Conservation (phyloP, 2,113 vertebrate species). For the Hypomesus transpacificus region DNA sequence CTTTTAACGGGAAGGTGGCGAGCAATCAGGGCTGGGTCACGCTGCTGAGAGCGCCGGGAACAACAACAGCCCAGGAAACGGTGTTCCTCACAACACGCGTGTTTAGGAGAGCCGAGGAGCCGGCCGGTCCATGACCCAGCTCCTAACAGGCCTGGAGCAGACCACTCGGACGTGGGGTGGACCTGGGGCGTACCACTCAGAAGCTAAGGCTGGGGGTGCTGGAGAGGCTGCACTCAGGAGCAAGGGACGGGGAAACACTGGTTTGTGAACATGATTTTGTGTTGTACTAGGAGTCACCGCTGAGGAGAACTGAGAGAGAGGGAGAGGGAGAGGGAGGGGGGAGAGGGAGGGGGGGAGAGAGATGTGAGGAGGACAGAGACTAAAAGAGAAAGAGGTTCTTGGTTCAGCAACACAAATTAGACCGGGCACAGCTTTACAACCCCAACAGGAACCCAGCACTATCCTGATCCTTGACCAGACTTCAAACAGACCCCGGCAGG, state of each 20-base stretch:
- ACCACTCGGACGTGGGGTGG: not conserved
- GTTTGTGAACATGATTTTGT: no score
- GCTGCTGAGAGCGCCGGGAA: constrained; percentile 13
- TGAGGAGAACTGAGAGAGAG: no score
- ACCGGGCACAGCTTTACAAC: no score
- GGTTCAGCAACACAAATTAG: no score
- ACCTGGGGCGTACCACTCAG: not conserved
- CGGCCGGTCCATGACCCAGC: not conserved
- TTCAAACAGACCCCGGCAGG: constrained; percentile 16
- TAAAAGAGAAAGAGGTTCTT: no score
- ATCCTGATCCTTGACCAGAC: constrained; percentile 1
- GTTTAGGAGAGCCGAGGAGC: not conserved
- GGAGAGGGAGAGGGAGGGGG: no score
- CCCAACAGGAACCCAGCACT: constrained; percentile 17
- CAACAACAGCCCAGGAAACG: not conserved
- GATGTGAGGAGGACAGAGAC: no score
- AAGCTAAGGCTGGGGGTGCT: not conserved
- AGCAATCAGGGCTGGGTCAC: constrained; percentile 5
- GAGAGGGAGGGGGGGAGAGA: no score
- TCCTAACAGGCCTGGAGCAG: not conserved
- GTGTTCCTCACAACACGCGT: not conserved
- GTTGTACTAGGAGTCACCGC: no score
- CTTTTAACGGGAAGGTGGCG: constrained; percentile 21
- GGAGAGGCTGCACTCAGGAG: no score
- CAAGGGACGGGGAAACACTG: no score